Conservation (phyloP, 2,888 invertebrate species). For the Lasioglossum vierecki region DNA sequence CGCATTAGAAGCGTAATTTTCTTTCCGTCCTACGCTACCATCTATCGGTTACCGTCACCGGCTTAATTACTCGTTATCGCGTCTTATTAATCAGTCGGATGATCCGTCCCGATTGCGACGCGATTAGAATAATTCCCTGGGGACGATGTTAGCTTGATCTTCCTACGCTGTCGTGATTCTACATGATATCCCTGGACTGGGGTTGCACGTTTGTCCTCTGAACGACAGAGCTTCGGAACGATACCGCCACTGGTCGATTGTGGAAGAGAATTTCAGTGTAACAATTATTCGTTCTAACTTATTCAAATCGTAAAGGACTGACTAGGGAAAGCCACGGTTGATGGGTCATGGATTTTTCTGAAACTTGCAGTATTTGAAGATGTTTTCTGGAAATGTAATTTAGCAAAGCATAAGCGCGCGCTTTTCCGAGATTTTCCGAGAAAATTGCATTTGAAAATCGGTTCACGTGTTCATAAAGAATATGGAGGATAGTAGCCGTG, state of each 20-base stretch:
- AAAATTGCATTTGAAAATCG: too few relatives aligned
- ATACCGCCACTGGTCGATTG: neutral
- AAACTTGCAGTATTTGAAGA: too few relatives aligned
- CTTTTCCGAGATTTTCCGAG: too few relatives aligned
- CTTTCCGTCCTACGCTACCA: constrained; percentile 22
- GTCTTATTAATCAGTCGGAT: constrained; percentile 15
- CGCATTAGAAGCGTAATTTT: constrained; percentile 38
- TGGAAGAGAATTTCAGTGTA: neutral
- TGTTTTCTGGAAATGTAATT: too few relatives aligned
- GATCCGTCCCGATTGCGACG: neutral
- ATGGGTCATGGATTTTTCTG: too few relatives aligned
- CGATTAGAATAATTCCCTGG: neutral
- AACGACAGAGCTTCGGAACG: neutral
- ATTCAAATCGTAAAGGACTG: too few relatives aligned
- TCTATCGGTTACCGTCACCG: constrained; percentile 11
- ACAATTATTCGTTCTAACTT: neutral
- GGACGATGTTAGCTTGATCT: neutral
- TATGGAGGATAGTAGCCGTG: too few relatives aligned
- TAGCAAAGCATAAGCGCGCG: too few relatives aligned
- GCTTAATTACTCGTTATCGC: constrained; percentile 22
- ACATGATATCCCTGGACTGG: neutral
- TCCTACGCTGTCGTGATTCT: neutral
- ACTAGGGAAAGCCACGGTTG: too few relatives aligned
- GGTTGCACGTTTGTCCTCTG: neutral
- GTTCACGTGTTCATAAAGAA: too few relatives aligned